These are phyloP conservation scores for Mormyrus proboscirostris DNA, from an alignment of 2,797 vertebrate genomes.

Conservation along the genomic window DNA sequence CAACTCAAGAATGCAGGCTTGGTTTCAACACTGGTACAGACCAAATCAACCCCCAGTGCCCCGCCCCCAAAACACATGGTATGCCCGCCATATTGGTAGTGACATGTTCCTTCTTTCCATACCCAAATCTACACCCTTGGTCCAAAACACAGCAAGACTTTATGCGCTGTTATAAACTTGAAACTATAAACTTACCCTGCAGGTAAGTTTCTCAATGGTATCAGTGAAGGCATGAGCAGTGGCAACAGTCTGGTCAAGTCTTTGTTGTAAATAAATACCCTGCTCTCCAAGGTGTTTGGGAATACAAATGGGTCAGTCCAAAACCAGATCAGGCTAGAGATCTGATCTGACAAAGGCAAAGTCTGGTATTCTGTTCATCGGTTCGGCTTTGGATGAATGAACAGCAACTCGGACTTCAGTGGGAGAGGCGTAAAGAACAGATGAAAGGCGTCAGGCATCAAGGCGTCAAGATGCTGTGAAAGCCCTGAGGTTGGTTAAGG, in stretches of 20 bases:
- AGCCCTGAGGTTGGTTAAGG: neutral
- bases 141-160: neutral
- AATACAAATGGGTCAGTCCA: neutral
- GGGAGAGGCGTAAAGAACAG: neutral
- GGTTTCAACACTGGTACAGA: neutral
- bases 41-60: neutral
- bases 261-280: neutral
- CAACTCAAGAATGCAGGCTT: neutral
- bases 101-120: neutral
- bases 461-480: neutral
- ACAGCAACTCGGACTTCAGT: neutral
- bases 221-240: neutral
- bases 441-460: too few species aligned
- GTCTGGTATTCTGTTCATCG: neutral
- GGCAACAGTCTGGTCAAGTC: neutral
- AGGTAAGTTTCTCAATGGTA: neutral
- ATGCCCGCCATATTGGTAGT: neutral
- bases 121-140: neutral
- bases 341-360: neutral
- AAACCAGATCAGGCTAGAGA: neutral
- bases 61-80: neutral
- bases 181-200: neutral
- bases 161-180: neutral
- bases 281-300: neutral
- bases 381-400: neutral